A percentile compares a stretch with the other conserved stretches of the same genome.
phyloP scores from a whole-genome alignment of 2,888 invertebrate genomes.

The Elegia similella region DNA sequence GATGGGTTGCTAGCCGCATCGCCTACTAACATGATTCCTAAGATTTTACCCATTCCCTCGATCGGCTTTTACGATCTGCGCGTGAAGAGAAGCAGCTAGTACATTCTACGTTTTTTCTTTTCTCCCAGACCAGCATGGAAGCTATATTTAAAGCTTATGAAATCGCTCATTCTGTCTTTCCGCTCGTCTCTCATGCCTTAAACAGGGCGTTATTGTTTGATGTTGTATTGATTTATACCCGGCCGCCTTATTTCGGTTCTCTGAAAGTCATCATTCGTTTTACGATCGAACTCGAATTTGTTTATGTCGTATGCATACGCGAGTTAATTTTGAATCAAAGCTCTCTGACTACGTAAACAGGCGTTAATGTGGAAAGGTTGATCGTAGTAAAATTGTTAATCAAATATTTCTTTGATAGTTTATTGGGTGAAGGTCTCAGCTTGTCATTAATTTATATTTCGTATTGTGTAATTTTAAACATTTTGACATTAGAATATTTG shows the following conservation, averaged over 20 bases:
- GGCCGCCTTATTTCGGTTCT: constrained; percentile 46
- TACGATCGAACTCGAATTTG: constrained; percentile 53
- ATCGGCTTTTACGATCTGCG: too few relatives aligned
- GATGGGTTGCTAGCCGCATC: too few relatives aligned
- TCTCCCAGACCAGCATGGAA: too few relatives aligned
- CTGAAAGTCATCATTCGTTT: constrained; percentile 56
- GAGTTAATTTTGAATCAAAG: constrained; percentile 20
- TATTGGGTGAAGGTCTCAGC: background rate
- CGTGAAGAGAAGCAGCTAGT: too few relatives aligned
- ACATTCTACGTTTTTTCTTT: too few relatives aligned
- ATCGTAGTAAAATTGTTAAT: constrained; percentile 2
- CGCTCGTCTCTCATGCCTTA: constrained; percentile 24
- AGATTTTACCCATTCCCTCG: too few relatives aligned
- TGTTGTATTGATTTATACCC: constrained; percentile 52
- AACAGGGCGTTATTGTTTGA: constrained; percentile 41
- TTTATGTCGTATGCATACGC: constrained; percentile 47
- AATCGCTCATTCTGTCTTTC: background rate
- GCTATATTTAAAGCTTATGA: background rate
- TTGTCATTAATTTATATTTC: too few relatives aligned
- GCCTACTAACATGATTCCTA: too few relatives aligned
- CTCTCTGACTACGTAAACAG: constrained; percentile 21
- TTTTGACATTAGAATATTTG: too few relatives aligned
- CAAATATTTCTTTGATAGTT: background rate
- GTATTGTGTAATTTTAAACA: too few relatives aligned
- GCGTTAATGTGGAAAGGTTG: constrained; percentile 13